Base-by-base conservation (phyloP, 2,888 invertebrate species). In the Amblyteles armatorius region DNA sequence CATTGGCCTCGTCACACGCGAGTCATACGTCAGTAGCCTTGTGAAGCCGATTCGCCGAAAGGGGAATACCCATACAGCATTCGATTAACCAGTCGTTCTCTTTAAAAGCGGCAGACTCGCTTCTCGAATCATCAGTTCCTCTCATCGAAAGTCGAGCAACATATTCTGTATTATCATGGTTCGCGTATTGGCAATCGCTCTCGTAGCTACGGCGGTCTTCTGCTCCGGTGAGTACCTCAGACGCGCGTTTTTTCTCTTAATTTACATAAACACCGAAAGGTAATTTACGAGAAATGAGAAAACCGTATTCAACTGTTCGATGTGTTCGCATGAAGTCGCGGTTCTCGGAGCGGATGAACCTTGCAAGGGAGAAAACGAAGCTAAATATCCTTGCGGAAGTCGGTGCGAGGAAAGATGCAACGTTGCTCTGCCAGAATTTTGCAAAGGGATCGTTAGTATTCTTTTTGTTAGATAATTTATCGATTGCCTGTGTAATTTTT, bases 331-430 rank as follows among this genome's bases (percentile, higher is more conserved):
- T 44, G 1, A 44, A 44, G 44, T 44, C 13, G 11, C 44, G 0
- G 55, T 3, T 13, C 11, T 19, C 63, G 63, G 16, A 7, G 1
- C 13, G 5, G 33, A 63, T 2, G 63, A 33, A 7, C 33, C 29
- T 11, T 63, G 63, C 16, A 11, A 44, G 44, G 71, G 71, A 16
- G 50, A 50, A 13, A 83, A 83, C 71, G 72, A 60, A 65, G 40
- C 63, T 11, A n/a, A 13, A 2, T 26, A 83, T 67, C 22, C 55
- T 0, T 83, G 83, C 40, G 83, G 79, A 29, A 40, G 4, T 40
- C 4, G 55, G n/a, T 82, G 77, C 63, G 76, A 82, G 33, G 50
- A 52, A 36, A 71, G 26, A 36, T 78, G 77, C 50, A 22, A 52
- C 26, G 29, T 33, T 16, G 36, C 55, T 26, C 52, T 63, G 16